Conservation (phyloP, 2,113 vertebrate genomes). For the Microcebus murinus region DNA sequence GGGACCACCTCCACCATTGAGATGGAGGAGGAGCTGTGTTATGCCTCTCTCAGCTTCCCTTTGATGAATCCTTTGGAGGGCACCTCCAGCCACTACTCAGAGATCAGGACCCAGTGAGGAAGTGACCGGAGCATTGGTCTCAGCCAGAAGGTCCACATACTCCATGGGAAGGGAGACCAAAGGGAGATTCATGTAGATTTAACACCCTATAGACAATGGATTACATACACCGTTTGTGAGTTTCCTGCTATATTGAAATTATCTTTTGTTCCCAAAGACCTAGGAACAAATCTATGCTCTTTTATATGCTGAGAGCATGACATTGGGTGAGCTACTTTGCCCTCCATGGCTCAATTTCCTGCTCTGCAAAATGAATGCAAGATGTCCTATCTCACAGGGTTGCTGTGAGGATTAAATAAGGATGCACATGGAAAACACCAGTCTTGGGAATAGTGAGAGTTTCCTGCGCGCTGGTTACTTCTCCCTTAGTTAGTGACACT, state of each 20-base stretch:
- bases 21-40: background rate
- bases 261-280: background rate
- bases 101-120: background rate
- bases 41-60: background rate
- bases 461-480: too few relatives aligned
- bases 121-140: fast-evolving
- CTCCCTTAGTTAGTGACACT: too few relatives aligned
- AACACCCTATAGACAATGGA: too few relatives aligned
- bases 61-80: fast-evolving
- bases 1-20: fast-evolving
- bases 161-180: background rate
- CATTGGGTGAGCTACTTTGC: too few relatives aligned
- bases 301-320: too few relatives aligned
- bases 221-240: background rate
- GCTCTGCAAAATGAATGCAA: too few relatives aligned
- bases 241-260: background rate
- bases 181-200: background rate
- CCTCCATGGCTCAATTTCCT: too few relatives aligned
- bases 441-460: too few relatives aligned
- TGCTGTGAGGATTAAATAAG: too few relatives aligned
- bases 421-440: too few relatives aligned
- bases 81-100: fast-evolving
- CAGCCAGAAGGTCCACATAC: fast-evolving
- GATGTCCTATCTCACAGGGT: too few relatives aligned
- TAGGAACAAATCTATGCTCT: too few relatives aligned